Conservation (phyloP, 2,888 invertebrate genomes). For the Trissonchulus latispiculum region DNA sequence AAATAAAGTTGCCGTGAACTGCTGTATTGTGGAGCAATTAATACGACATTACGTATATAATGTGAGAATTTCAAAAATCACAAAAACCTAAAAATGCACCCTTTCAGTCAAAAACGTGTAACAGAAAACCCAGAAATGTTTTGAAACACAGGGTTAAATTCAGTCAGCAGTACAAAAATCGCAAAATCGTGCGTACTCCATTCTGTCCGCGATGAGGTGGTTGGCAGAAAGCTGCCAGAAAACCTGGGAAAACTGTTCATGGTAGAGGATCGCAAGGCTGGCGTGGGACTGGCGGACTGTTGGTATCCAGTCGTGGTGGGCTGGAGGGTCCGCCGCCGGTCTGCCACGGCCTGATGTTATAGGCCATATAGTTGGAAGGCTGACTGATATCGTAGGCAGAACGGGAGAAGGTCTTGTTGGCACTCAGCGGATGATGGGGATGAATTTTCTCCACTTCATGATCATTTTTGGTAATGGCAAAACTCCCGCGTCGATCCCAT, state of each 20-base stretch:
- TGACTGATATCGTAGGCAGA: background rate
- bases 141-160: too few relatives aligned
- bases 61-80: too few relatives aligned
- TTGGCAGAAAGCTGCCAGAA: background rate
- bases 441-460: background rate
- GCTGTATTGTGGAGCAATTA: too few relatives aligned
- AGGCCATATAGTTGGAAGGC: background rate
- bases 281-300: background rate
- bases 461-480: background rate
- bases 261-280: too few relatives aligned
- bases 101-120: too few relatives aligned
- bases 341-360: too few relatives aligned
- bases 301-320: background rate
- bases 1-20: too few relatives aligned
- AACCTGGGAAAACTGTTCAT: constrained; percentile 7
- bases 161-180: too few relatives aligned
- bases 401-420: background rate
- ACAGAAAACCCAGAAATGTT: too few relatives aligned
- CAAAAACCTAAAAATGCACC: too few relatives aligned
- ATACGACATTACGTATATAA: too few relatives aligned
- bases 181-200: background rate
- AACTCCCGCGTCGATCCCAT: background rate
- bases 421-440: background rate
- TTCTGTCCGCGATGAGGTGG: background rate
- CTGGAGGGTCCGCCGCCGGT: too few relatives aligned